Conservation (phyloP, 2,797 vertebrate genomes). For the Premnoplex brunnescens region DNA sequence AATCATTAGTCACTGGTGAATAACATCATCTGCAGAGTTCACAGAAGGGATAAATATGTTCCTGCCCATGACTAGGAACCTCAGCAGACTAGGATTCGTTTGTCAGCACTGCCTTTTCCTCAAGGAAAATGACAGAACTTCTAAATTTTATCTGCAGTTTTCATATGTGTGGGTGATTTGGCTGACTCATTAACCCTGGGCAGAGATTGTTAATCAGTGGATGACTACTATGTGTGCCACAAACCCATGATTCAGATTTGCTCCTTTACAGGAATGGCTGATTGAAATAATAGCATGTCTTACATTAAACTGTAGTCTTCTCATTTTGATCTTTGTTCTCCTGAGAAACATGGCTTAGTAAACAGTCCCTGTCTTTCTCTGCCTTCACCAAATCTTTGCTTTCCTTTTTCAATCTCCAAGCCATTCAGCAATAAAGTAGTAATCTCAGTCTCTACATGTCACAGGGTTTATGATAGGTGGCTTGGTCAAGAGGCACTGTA, state of each 20-base stretch:
- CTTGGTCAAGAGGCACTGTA: neutral
- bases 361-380: neutral
- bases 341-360: neutral
- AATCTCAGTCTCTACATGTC: neutral
- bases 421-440: neutral
- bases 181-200: constrained; percentile 28
- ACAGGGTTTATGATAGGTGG: neutral
- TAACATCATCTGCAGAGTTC: neutral
- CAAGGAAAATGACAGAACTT: neutral
- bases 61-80: neutral
- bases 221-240: neutral
- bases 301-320: neutral
- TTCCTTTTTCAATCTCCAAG: neutral
- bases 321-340: neutral
- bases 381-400: neutral
- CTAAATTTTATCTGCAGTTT: neutral
- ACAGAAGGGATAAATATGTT: neutral
- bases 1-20: neutral
- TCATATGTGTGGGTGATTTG: neutral
- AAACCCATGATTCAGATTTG: constrained; percentile 21
- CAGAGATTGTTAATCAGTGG: neutral
- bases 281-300: neutral
- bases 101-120: neutral
- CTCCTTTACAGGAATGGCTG: neutral
- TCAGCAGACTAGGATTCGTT: neutral